Base-by-base conservation (phyloP, 2,797 vertebrate genomes). In the Etheostoma nigrum region DNA sequence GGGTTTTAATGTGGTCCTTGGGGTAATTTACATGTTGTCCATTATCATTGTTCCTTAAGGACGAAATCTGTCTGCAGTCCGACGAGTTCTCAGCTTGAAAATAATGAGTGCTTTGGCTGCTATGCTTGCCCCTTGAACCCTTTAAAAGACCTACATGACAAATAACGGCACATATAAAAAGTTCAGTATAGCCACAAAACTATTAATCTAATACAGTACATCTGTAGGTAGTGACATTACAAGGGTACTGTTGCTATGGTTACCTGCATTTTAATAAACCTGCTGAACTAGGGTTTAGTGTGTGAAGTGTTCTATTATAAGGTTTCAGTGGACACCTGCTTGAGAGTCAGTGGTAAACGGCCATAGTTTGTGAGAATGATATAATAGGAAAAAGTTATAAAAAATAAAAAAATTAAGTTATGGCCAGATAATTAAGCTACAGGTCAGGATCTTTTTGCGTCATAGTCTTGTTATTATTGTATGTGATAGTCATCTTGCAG, bases 11-110 rank as follows among this genome's bases (percentile, higher is more conserved):
- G 53, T 72, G 25, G 15, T 69, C 69, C 62, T 61, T 52, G 11
- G 48, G 54, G 59, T 79, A 79, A 79, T 81, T 84, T 72, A 67
- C 48, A 81, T 44, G 61, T 74, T 74, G 65, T 79, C 58, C 72
- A 36, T 83, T 47, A 48, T 65, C 55, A 57, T 23, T 78, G 27
- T 70, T 81, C 30, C 67, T 73, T 75, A 79, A 62, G 27, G 25
- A 59, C 49, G 9, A 62, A 64, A 60, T 70, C n/a, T 58, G 59
- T 73, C 65, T 6, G 15, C 6, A 44, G 71, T 23, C 36, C 57
- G 42, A 72, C 19, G 45, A 47, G 33, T 18, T 60, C 36, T n/a
- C 51, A 54, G 44, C 13, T 49, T 0, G 0, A 60, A 74, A 67
- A 55, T 61, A 75, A 76, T 1, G 13, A 64, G 45, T 21, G 18